A percentile compares a stretch with the other conserved stretches of the same genome.
Conservation (phyloP, 2,797 vertebrate species). For the Scarus forsteni region DNA sequence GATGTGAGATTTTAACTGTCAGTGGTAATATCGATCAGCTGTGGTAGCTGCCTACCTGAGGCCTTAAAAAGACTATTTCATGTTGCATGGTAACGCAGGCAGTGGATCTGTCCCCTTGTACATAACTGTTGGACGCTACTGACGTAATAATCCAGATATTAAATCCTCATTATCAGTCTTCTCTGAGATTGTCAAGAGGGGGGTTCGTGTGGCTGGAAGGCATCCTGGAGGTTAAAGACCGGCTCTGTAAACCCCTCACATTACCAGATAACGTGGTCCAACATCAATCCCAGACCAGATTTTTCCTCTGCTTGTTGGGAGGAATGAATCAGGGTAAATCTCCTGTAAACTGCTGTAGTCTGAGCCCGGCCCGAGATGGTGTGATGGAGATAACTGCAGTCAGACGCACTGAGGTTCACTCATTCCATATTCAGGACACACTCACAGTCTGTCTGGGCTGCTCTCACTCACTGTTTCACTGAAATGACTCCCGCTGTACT, state of each 20-base stretch:
- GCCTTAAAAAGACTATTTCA: neutral
- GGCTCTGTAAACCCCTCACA: neutral
- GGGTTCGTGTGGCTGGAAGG: neutral
- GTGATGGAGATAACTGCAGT: conserved; percentile 32
- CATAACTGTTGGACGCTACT: neutral
- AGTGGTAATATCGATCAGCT: neutral
- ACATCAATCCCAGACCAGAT: neutral
- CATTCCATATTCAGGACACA: conserved; percentile 39
- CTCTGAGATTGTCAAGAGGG: neutral
- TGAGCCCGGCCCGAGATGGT: neutral
- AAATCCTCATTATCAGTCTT: neutral
- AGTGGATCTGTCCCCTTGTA: neutral
- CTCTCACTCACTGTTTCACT: conserved; percentile 2
- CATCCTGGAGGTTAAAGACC: neutral
- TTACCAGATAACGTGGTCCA: neutral
- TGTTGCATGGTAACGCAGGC: neutral
- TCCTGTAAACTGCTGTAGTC: conserved; percentile 1
- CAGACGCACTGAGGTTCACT: conserved; percentile 32
- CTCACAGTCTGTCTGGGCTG: conserved; percentile 30
- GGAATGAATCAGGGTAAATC: neutral
- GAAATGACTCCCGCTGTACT: neutral
- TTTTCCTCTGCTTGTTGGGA: neutral
- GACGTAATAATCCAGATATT: neutral
- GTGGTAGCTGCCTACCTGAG: neutral
- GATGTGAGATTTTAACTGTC: neutral